phyloP scores from a whole-genome alignment of 2,888 invertebrate species.

The Acronicta leporina region DNA sequence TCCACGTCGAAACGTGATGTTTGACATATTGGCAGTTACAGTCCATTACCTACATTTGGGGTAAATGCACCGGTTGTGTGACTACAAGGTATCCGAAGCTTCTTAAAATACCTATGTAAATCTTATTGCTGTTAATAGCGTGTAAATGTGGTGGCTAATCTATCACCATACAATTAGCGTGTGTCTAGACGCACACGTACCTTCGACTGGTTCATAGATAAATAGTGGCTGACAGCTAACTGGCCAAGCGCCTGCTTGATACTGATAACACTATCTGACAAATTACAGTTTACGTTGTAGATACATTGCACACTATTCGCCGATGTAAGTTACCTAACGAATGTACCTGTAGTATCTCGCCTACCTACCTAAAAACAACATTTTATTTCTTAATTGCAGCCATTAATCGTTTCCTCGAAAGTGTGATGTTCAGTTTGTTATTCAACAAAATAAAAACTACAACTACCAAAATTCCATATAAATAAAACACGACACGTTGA shows the following conservation, averaged over 20 bases:
- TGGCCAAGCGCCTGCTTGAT: conserved; percentile 67
- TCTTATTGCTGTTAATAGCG: conserved; percentile 48
- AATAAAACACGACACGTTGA: conserved; percentile 7
- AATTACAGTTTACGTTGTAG: conserved; percentile 64
- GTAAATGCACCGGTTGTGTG: conserved; percentile 48
- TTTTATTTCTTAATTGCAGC: conserved; percentile 29
- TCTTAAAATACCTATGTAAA: conserved; percentile 58
- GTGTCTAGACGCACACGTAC: conserved; percentile 60
- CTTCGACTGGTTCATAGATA: conserved; percentile 66
- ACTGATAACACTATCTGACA: conserved; percentile 73
- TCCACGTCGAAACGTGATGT: conserved; percentile 31
- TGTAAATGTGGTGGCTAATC: conserved; percentile 63
- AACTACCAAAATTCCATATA: conserved; percentile 34
- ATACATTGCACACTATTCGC: conserved; percentile 45
- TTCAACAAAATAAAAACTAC: conserved; percentile 19
- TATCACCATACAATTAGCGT: conserved; percentile 72
- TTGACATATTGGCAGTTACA: conserved; percentile 49
- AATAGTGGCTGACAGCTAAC: conserved; percentile 68
- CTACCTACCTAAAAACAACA: conserved; percentile 5
- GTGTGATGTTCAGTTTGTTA: conserved; percentile 24
- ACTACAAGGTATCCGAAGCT: conserved; percentile 40
- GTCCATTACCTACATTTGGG: conserved; percentile 44
- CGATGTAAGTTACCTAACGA: conserved; percentile 35
- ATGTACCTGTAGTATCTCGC: conserved; percentile 20
- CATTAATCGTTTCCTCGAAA: conserved; percentile 40